Conservation (phyloP, 92 coral and sea anemone species). For the Pocillopora grandis region DNA sequence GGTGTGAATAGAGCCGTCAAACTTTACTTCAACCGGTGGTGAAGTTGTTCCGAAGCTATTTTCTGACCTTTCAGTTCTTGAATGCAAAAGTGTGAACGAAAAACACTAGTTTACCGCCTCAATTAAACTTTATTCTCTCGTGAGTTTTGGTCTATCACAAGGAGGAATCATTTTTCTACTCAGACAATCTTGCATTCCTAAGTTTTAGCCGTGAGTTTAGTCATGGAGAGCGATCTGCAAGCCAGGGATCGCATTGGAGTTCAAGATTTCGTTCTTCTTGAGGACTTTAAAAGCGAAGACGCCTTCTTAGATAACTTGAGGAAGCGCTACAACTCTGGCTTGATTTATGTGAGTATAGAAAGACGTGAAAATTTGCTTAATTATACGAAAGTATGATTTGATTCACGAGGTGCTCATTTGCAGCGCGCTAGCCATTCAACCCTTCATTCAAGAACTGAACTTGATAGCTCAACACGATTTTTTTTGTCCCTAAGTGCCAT, state of each 20-base stretch:
- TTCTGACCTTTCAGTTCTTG: constrained; percentile 9
- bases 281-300: constrained; percentile 88
- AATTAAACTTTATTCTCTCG: background rate
- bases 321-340: constrained; percentile 91
- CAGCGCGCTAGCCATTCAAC: too few relatives aligned
- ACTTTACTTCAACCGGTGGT: background rate
- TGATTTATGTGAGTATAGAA: constrained; percentile 85
- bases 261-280: constrained; percentile 96
- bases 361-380: background rate
- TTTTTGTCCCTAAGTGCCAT: too few relatives aligned
- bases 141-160: constrained; percentile 13
- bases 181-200: constrained; percentile 1
- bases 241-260: constrained; percentile 96
- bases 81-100: background rate
- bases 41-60: background rate
- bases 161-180: background rate
- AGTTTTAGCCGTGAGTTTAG: background rate
- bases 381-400: background rate
- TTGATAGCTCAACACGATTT: too few relatives aligned
- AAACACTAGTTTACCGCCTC: background rate
- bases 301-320: constrained; percentile 91
- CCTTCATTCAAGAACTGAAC: too few relatives aligned
- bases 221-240: constrained; percentile 94
- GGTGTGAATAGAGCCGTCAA: constrained; percentile 1
- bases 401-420: too few relatives aligned